Conservation (phyloP, 2,113 vertebrate species). For the Elanoides forficatus region DNA sequence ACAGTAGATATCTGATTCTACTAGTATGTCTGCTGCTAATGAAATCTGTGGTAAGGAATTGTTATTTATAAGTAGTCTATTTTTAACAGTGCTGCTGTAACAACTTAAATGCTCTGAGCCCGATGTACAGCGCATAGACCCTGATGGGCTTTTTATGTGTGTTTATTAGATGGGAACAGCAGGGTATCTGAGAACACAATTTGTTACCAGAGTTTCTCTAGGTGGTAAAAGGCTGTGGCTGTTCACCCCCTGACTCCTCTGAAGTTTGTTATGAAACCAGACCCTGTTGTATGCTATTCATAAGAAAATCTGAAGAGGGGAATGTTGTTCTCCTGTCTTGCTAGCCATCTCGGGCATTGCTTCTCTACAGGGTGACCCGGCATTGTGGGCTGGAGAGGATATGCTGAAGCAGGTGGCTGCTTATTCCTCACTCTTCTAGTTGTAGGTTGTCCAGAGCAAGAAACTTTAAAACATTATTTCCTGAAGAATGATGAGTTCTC, state of each 20-base stretch:
- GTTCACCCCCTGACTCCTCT: neutral
- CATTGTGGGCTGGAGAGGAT: neutral
- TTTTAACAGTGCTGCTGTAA: slow-evolving; percentile 19
- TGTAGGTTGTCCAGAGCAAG: neutral
- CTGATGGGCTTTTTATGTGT: neutral
- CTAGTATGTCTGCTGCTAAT: neutral
- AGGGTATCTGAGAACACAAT: neutral
- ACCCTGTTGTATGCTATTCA: neutral
- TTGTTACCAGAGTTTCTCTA: neutral
- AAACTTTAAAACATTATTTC: neutral
- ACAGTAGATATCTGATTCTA: neutral
- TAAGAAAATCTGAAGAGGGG: neutral
- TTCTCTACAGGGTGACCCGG: neutral
- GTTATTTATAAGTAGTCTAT: neutral
- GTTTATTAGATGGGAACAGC: neutral
- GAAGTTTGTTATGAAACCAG: neutral
- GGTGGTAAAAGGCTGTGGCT: neutral
- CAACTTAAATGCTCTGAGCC: neutral
- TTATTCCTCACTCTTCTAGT: neutral
- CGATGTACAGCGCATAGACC: neutral
- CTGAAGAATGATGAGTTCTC: neutral
- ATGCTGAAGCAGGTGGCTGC: neutral
- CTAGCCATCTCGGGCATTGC: neutral
- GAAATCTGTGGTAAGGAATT: neutral
- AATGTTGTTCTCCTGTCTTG: neutral